These are phyloP conservation scores for Catalaphyllia jardinei DNA, from an alignment of 64 coral and sea anemone species.

Conservation along the genomic window DNA sequence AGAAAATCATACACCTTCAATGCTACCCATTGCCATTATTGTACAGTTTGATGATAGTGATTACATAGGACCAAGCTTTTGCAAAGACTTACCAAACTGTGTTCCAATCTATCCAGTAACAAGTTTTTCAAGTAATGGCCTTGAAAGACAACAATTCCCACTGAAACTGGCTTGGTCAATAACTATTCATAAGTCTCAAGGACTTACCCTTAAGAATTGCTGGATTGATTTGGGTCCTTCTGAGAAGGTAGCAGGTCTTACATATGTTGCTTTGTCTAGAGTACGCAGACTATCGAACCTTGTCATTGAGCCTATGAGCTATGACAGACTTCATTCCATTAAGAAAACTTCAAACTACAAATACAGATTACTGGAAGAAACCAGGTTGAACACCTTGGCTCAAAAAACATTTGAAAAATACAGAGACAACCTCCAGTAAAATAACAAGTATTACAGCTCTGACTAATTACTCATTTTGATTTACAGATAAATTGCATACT, in stretches of 20 bases:
- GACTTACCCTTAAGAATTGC: conserved; percentile 16
- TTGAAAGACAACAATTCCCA: conserved; percentile 34
- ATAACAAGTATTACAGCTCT: no score
- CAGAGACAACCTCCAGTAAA: background rate
- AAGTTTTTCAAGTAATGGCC: conserved; percentile 1
- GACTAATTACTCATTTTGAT: no score
- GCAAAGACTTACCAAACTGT: conserved; percentile 14
- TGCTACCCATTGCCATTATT: conserved; percentile 46
- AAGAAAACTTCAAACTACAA: conserved; percentile 9
- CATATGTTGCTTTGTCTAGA: background rate
- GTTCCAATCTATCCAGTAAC: conserved; percentile 19
- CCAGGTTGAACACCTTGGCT: conserved; percentile 1
- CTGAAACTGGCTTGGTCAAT: conserved; percentile 62
- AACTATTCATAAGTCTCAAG: conserved; percentile 52
- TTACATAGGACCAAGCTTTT: conserved; percentile 59
- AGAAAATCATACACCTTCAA: conserved; percentile 14
- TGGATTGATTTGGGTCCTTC: background rate
- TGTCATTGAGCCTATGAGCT: conserved; percentile 1
- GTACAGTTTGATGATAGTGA: conserved; percentile 30
- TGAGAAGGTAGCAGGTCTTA: background rate
- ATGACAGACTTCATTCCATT: background rate
- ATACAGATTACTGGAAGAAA: background rate
- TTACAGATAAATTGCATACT: no score
- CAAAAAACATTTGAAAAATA: background rate
- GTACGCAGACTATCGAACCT: background rate